Conservation (phyloP, 2,888 invertebrate genomes). For the Thymelicus acteon region DNA sequence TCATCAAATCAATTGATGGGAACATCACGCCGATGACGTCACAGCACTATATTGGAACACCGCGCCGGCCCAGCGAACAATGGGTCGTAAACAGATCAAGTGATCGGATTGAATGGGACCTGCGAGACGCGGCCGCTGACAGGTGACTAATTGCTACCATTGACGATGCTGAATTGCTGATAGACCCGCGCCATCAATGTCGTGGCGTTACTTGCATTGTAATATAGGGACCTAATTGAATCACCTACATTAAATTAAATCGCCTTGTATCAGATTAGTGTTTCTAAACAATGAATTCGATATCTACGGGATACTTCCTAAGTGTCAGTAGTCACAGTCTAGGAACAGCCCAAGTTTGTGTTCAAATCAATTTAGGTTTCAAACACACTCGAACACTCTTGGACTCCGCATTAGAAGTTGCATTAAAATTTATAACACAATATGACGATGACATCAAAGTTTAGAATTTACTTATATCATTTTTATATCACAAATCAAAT, state of each 20-base stretch:
- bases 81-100: slow-evolving; percentile 48
- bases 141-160: slow-evolving; percentile 30
- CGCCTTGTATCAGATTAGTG: not conserved
- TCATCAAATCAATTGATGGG: slow-evolving; percentile 13
- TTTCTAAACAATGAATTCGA: too few species aligned
- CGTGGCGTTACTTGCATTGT: not conserved
- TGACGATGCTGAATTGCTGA: not conserved
- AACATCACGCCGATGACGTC: slow-evolving; percentile 38
- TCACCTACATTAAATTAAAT: not conserved
- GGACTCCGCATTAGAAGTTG: too few species aligned
- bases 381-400: too few species aligned
- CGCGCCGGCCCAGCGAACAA: slow-evolving; percentile 46
- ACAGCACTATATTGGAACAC: slow-evolving; percentile 30
- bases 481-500: too few species aligned
- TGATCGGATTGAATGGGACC: slow-evolving; percentile 43
- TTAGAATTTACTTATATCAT: too few species aligned
- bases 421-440: too few species aligned
- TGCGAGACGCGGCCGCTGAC: slow-evolving; percentile 32
- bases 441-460: too few species aligned
- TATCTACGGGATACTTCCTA: too few species aligned
- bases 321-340: too few species aligned
- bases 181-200: not conserved
- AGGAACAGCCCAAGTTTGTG: too few species aligned
- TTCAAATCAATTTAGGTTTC: too few species aligned
- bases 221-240: too few species aligned